phyloP scores from a whole-genome alignment of 2,888 invertebrate species.

The Drosophila trichaetosa region DNA sequence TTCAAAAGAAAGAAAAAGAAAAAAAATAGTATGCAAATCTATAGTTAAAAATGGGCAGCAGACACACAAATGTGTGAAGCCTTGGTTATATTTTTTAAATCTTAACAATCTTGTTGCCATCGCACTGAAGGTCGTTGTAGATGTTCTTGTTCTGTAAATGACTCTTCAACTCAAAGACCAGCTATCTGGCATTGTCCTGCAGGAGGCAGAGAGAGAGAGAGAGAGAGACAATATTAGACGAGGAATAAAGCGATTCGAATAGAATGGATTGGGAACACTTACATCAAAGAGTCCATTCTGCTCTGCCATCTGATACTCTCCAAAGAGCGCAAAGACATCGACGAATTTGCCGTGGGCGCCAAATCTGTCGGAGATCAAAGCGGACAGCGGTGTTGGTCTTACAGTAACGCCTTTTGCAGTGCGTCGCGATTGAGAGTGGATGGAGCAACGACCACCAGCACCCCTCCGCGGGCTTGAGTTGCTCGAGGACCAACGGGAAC shows the following conservation, averaged over 20 bases:
- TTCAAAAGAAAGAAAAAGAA: conserved; percentile 9
- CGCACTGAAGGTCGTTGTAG: conserved; percentile 79
- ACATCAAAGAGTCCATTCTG: conserved; percentile 83
- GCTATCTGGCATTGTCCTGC: conserved; percentile 80
- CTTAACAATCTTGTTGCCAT: conserved; percentile 69
- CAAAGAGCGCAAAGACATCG: conserved; percentile 84
- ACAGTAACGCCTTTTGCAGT: conserved; percentile 80
- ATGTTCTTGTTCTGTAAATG: conserved; percentile 76
- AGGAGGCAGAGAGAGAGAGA: neutral
- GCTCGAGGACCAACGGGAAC: conserved; percentile 82
- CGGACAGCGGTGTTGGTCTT: conserved; percentile 46
- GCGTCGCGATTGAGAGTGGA: conserved; percentile 72
- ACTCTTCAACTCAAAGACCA: conserved; percentile 77
- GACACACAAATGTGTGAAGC: neutral
- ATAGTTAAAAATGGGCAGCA: conserved; percentile 17
- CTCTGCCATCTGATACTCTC: conserved; percentile 76
- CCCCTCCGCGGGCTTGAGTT: conserved; percentile 68
- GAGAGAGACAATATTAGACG: neutral
- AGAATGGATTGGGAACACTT: conserved; percentile 46
- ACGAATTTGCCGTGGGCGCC: conserved; percentile 77
- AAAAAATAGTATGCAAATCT: conserved; percentile 29
- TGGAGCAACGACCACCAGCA: conserved; percentile 82
- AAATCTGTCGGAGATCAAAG: conserved; percentile 81
- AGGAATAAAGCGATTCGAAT: neutral
- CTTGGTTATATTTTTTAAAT: conserved; percentile 34